Evolutionary conservation across 2,113 vertebrate species (phyloP).

Genomic region (Gymnorhina tibicen): DNA sequence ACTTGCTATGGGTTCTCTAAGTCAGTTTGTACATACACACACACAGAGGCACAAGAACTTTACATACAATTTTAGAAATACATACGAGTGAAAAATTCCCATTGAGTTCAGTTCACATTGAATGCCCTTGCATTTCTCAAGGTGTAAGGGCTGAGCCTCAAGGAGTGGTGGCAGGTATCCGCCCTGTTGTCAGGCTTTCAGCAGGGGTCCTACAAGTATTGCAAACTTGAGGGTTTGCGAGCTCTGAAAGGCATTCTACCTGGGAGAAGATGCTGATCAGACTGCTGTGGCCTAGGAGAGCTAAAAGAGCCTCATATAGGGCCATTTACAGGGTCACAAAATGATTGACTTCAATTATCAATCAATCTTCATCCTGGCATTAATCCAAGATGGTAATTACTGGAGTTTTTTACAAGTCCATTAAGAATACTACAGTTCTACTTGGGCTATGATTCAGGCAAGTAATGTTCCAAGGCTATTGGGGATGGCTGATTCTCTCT

Average conservation of each 20-base stretch:
- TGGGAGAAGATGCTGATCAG: background rate
- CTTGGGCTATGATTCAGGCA: background rate
- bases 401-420: background rate
- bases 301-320: background rate
- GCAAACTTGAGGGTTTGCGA: background rate
- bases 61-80: background rate
- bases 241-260: background rate
- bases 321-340: background rate
- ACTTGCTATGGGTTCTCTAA: background rate
- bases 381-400: background rate
- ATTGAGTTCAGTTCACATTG: background rate
- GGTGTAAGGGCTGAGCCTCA: background rate
- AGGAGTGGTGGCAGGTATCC: background rate
- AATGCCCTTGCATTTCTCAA: background rate
- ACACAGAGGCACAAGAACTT: background rate
- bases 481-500: background rate
- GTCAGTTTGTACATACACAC: background rate
- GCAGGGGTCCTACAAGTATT: background rate
- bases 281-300: background rate
- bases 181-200: background rate
- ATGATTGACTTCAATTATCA: background rate
- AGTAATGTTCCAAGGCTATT: background rate
- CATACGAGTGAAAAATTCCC: background rate
- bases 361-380: background rate
- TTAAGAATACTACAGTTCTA: background rate